A percentile compares a stretch with the other conserved stretches of the same genome.
Evolutionary conservation across 2,888 invertebrate species (phyloP).

Genomic region (Melanargia galathea): DNA sequence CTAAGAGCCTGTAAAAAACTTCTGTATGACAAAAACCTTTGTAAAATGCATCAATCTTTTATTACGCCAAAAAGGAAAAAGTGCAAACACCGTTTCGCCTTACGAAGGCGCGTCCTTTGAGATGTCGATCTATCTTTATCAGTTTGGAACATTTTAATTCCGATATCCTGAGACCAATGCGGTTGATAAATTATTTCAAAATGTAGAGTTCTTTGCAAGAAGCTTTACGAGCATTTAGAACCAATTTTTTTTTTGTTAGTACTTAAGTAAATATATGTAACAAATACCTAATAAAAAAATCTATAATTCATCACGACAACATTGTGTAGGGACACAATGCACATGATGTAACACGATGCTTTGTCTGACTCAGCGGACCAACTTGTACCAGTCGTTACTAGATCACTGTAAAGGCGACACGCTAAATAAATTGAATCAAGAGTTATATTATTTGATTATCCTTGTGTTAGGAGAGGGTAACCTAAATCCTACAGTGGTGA

Average conservation of each 20-base stretch:
- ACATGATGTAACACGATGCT: no score
- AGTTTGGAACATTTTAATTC: conserved; percentile 30
- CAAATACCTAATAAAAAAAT: no score
- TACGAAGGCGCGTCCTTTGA: conserved; percentile 15
- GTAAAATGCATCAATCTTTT: conserved; percentile 6
- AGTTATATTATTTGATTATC: no score
- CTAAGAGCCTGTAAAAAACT: no score
- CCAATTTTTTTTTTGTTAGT: not conserved
- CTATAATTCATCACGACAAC: no score
- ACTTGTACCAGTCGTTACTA: no score
- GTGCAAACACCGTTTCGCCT: conserved; percentile 2
- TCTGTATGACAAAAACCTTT: not conserved
- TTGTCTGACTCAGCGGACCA: no score
- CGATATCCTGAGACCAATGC: conserved; percentile 24
- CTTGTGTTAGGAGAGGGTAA: no score
- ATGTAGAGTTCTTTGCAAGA: not conserved
- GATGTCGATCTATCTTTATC: conserved; percentile 26
- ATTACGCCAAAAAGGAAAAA: conserved; percentile 5
- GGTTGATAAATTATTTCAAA: conserved; percentile 30
- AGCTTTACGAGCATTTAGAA: no score
- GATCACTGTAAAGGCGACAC: not conserved
- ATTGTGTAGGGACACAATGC: no score
- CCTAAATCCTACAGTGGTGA: not conserved
- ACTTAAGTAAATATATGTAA: no score
- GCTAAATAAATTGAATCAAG: no score